Conservation (phyloP, 2,113 vertebrate species). For the Rhynchopsitta pachyrhyncha region DNA sequence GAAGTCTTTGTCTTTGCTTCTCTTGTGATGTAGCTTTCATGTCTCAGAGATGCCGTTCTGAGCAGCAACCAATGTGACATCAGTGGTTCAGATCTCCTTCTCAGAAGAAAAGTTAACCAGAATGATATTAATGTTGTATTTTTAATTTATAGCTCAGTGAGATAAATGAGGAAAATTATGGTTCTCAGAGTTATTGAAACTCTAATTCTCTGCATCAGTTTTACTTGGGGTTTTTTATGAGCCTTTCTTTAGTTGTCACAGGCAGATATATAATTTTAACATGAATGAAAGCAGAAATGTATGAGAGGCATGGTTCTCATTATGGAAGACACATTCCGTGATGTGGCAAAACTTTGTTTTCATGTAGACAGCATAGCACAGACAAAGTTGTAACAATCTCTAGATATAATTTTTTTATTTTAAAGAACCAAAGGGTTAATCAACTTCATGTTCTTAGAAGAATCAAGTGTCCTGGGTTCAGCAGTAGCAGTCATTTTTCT, state of each 20-base stretch:
- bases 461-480: neutral
- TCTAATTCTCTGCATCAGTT: neutral
- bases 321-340: neutral
- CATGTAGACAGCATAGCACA: neutral
- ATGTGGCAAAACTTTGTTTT: neutral
- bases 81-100: neutral
- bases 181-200: neutral
- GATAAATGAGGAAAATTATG: neutral
- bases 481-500: too few relatives aligned
- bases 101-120: neutral
- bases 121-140: neutral
- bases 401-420: neutral
- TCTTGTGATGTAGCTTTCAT: neutral
- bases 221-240: neutral
- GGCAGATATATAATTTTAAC: neutral
- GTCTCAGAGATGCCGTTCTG: neutral
- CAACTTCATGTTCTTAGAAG: neutral
- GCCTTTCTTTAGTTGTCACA: neutral
- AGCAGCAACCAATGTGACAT: neutral
- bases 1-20: neutral
- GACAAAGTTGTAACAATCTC: neutral
- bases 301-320: neutral
- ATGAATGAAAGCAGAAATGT: neutral
- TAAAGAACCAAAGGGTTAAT: neutral
- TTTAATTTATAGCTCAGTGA: neutral